Conservation (phyloP, 2,797 vertebrate species). For the Pristis pectinata region DNA sequence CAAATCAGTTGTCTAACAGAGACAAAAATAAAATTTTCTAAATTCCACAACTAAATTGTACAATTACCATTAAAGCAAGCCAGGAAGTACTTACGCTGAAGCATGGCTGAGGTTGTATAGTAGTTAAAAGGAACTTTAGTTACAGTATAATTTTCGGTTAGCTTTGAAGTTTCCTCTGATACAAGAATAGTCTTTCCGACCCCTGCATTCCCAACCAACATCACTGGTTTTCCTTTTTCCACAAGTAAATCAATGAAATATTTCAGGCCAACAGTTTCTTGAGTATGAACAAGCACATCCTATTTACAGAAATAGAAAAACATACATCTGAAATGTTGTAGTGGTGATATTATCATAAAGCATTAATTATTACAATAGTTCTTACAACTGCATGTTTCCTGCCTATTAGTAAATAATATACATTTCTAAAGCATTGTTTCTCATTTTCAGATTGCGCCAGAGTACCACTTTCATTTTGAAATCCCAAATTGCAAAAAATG, state of each 20-base stretch:
- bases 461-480: not conserved
- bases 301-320: constrained; percentile 45
- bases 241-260: constrained; percentile 64
- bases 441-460: not conserved
- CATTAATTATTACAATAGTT: not conserved
- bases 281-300: constrained; percentile 56
- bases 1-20: not conserved
- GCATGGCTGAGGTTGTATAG: constrained; percentile 58
- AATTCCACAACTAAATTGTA: not conserved
- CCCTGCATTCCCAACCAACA: constrained; percentile 63
- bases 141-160: constrained; percentile 57
- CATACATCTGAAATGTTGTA: not conserved
- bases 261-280: constrained; percentile 59
- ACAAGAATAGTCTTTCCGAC: constrained; percentile 62
- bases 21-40: not conserved
- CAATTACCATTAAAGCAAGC: not conserved
- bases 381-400: not conserved
- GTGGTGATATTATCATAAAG: not conserved
- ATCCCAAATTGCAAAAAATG: not conserved
- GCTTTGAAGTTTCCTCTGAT: constrained; percentile 57
- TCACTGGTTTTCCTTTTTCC: constrained; percentile 56
- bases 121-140: constrained; percentile 64
- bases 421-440: not conserved
- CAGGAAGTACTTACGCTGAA: constrained; percentile 52
- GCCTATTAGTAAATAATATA: not conserved